Conservation (phyloP, 1,140 invertebrate genomes). For the Hestina assimilis region DNA sequence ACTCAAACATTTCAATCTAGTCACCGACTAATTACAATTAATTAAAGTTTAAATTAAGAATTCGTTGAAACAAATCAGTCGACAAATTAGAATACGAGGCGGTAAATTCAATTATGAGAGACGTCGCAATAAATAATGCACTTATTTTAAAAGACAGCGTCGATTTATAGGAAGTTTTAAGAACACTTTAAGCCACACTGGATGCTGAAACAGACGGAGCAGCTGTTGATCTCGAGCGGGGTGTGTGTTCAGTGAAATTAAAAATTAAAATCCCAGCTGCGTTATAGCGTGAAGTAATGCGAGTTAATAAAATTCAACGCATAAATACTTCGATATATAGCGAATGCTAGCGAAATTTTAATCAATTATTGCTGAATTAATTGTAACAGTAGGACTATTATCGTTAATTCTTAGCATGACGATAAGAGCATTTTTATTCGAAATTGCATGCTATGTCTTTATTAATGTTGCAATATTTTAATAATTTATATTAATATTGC, state of each 20-base stretch:
- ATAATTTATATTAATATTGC: not conserved
- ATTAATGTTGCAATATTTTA: constrained; percentile 1
- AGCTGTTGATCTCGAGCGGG: constrained; percentile 44
- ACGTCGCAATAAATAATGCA: constrained; percentile 33
- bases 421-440: constrained; percentile 1
- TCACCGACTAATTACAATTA: constrained; percentile 6
- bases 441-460: constrained; percentile 12
- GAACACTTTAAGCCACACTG: constrained; percentile 33
- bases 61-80: constrained; percentile 13
- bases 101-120: constrained; percentile 17
- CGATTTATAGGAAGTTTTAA: constrained; percentile 40
- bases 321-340: constrained; percentile 8
- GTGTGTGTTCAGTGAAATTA: constrained; percentile 36
- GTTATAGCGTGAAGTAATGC: constrained; percentile 40
- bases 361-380: constrained; percentile 9
- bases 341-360: constrained; percentile 26
- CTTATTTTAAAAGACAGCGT: constrained; percentile 30
- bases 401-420: constrained; percentile 1
- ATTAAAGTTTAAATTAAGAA: constrained; percentile 12
- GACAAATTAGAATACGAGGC: constrained; percentile 17
- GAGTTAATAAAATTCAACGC: constrained; percentile 14
- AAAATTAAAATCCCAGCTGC: constrained; percentile 45
- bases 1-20: not conserved
- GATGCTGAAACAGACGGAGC: constrained; percentile 37
- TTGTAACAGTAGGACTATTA: constrained; percentile 12